Conservation (phyloP, 2,888 invertebrate genomes). For the Luperina nickerlii region DNA sequence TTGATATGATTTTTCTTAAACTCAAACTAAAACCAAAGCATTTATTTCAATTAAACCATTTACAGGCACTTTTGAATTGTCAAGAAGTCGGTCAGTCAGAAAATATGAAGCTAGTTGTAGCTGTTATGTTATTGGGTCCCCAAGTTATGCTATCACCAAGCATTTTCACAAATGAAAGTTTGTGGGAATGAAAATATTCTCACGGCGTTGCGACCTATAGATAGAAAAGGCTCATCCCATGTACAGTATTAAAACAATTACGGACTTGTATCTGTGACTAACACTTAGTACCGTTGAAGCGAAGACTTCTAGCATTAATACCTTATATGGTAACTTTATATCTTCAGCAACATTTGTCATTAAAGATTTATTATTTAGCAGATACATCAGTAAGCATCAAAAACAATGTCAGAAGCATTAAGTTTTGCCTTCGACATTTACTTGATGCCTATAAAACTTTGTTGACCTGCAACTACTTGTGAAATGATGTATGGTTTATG, state of each 20-base stretch:
- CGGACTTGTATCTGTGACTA: constrained; percentile 10
- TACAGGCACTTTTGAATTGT: too few relatives aligned
- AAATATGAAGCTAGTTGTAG: too few relatives aligned
- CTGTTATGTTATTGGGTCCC: background rate
- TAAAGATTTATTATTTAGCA: constrained; percentile 47
- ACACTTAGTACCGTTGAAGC: constrained; percentile 8
- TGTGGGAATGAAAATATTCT: constrained; percentile 12
- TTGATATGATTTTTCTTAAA: too few relatives aligned
- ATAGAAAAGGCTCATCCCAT: background rate
- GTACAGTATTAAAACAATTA: constrained; percentile 18
- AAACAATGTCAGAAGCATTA: constrained; percentile 41
- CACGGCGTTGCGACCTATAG: background rate
- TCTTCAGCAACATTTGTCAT: constrained; percentile 30
- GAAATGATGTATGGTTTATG: background rate
- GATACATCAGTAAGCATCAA: constrained; percentile 17
- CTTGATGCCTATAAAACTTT: constrained; percentile 27
- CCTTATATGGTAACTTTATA: constrained; percentile 21
- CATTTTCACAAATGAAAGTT: constrained; percentile 31
- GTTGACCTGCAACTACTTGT: constrained; percentile 16
- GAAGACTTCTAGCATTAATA: constrained; percentile 15
- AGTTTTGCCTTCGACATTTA: constrained; percentile 37
- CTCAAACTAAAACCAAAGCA: too few relatives aligned
- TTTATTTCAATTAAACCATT: too few relatives aligned
- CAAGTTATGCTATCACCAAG: background rate
- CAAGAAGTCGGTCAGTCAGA: too few relatives aligned